Percentiles rank a stretch among this genome's conserved stretches.
Evolutionary conservation across 1,140 invertebrate species (phyloP).

Genomic region (Cydia strobilella): DNA sequence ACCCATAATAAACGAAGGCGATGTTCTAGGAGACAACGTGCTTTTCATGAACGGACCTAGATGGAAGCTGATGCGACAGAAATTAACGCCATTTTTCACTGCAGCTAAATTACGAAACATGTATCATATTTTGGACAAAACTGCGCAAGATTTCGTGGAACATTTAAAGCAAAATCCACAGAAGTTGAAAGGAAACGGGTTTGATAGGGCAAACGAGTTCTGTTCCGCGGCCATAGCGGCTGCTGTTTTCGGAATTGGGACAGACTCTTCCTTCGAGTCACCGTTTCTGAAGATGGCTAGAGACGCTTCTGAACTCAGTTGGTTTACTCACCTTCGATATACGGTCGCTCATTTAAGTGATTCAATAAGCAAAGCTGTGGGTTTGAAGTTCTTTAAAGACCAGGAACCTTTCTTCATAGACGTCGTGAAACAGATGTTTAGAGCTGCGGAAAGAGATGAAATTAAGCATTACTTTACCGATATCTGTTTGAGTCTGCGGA

Average conservation of each 20-base stretch:
- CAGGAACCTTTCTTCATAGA: slow-evolving; percentile 29
- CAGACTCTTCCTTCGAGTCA: background rate
- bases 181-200: slow-evolving; percentile 37
- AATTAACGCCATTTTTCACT: slow-evolving; percentile 73
- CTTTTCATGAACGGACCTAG: slow-evolving; percentile 67
- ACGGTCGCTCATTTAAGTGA: background rate
- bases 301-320: background rate
- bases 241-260: background rate
- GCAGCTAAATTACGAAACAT: slow-evolving; percentile 74
- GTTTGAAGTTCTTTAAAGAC: slow-evolving; percentile 1
- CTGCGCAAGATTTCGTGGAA: slow-evolving; percentile 52
- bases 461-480: slow-evolving; percentile 16
- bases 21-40: slow-evolving; percentile 80
- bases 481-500: slow-evolving; percentile 1
- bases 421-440: slow-evolving; percentile 18
- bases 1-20: slow-evolving; percentile 71
- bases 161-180: slow-evolving; percentile 48
- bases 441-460: background rate
- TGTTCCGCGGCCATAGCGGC: slow-evolving; percentile 29
- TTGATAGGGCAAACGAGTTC: slow-evolving; percentile 37
- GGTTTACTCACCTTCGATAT: background rate
- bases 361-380: slow-evolving; percentile 1
- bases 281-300: slow-evolving; percentile 30
- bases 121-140: slow-evolving; percentile 64
- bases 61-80: slow-evolving; percentile 73